Base-by-base conservation (phyloP, 2,888 invertebrate species). In the Dichetophora obliterata region DNA sequence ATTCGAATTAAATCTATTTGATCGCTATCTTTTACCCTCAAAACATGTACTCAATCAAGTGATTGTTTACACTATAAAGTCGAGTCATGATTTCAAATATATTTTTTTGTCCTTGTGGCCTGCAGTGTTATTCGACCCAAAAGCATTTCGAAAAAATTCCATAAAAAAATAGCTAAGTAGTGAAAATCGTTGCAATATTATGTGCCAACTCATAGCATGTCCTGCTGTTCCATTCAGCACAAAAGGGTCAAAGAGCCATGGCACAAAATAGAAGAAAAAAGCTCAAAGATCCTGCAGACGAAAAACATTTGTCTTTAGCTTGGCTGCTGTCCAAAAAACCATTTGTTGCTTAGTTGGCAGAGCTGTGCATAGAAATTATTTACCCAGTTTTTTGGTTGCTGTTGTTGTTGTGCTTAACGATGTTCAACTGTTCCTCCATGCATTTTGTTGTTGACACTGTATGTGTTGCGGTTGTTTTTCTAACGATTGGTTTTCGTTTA, bases 321-420 rank as follows among this genome's bases (percentile, higher is more conserved):
- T 82, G 82, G 82, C 80, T 71, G 37, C 65, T 73, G 76, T 81
- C 82, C 82, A 82, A 80, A 80, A 80, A 80, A 81, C 82, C 82
- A 82, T 82, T 82, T 82, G 82, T 82, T 82, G 82, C 82, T 81
- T 74, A 74, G 54, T 74, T 74, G 74, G 74, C 74, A 74, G 37
- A 19, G 65, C 52, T 48, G 54, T 22, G 16, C 50, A 59, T 43
- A 54, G 74, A 66, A 73, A 73, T 63, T 73, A 73, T 73, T 73
- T 65, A 52, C 73, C 63, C 63, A 57, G 50, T 34, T 63, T 63
- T 9, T 71, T 71, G 57, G 43, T 57, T 71, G 37, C 37, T 57
- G 37, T 54, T 37, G 19, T 71, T 57, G 31, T 50, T 31, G 50
- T 19, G 9, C 43, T 68, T 22, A 43, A 14, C 16, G 59, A 37